These are phyloP conservation scores for Heterocephalus glaber DNA, from an alignment of 2,113 vertebrate species.

Conservation along the genomic window DNA sequence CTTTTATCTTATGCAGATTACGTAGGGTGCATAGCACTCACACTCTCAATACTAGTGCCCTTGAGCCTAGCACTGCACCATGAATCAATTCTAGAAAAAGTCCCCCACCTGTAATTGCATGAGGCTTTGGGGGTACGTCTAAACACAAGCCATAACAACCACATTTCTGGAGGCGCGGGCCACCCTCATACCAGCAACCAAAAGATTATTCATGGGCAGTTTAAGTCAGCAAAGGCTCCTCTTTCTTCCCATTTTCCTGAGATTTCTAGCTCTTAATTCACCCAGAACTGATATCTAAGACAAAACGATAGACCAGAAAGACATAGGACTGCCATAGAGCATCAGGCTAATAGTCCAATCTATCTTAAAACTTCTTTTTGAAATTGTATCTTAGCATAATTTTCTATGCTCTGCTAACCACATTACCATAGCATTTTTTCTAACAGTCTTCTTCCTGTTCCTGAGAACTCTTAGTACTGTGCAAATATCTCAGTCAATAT, in stretches of 20 bases:
- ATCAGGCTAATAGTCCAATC: not conserved
- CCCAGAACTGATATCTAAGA: not conserved
- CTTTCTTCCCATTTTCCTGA: not conserved
- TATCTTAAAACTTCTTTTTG: not conserved
- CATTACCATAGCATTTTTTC: conserved; percentile 45
- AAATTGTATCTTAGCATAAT: not conserved
- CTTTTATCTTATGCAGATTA: no score
- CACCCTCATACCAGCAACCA: not conserved
- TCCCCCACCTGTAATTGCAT: no score
- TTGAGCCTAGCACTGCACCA: no score
- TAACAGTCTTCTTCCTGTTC: conserved; percentile 44
- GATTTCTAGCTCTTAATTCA: not conserved
- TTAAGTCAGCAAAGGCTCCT: not conserved
- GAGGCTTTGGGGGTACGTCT: no score
- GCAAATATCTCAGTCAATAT: conserved; percentile 67
- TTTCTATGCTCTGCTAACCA: conserved; percentile 8
- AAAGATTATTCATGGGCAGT: not conserved
- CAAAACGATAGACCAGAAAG: not conserved
- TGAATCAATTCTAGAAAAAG: no score
- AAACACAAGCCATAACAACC: no score
- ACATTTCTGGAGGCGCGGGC: not conserved
- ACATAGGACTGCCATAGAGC: not conserved
- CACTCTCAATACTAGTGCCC: no score
- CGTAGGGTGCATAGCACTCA: no score
- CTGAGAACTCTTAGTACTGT: conserved; percentile 37